Percentiles rank a stretch among this genome's conserved stretches.
Conservation (phyloP, 2,888 invertebrate species). For the Pterostichus niger region DNA sequence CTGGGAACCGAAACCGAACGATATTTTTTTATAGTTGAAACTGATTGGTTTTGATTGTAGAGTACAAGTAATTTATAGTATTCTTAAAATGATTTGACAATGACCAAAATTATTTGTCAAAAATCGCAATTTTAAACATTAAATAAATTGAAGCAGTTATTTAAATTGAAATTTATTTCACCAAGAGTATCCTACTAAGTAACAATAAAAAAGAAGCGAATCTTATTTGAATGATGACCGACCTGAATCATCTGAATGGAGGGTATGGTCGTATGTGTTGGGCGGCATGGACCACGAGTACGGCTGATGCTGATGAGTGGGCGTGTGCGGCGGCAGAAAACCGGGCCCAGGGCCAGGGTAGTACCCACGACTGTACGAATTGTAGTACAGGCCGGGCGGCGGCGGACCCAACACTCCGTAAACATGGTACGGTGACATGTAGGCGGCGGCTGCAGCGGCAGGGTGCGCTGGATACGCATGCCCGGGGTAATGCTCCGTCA, state of each 20-base stretch:
- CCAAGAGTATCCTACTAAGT: too few species aligned
- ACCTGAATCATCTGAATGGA: constrained; percentile 82
- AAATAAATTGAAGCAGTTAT: too few species aligned
- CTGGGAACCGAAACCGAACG: too few species aligned
- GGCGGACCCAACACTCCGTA: constrained; percentile 75
- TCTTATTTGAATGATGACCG: constrained; percentile 51
- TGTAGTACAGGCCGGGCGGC: constrained; percentile 76
- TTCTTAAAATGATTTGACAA: too few species aligned
- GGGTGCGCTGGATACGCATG: constrained; percentile 69
- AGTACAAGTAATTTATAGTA: too few species aligned
- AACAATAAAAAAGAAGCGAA: too few species aligned
- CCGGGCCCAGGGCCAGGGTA: constrained; percentile 70
- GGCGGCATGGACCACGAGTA: constrained; percentile 78
- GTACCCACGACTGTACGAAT: constrained; percentile 69
- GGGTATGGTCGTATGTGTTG: constrained; percentile 74
- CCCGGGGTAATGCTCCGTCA: constrained; percentile 53
- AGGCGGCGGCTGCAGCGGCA: constrained; percentile 49
- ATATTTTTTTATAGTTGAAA: too few species aligned
- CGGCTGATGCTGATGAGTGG: constrained; percentile 76
- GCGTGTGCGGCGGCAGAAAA: constrained; percentile 76
- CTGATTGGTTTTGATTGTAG: too few species aligned
- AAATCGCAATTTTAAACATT: background rate
- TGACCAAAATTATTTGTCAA: too few species aligned
- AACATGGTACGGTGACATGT: constrained; percentile 66
- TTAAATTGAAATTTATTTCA: too few species aligned